Evolutionary conservation across 2,797 vertebrate species (phyloP), one percentile per base, ranked within the genome.

Genomic region (Spinus pinus): DNA sequence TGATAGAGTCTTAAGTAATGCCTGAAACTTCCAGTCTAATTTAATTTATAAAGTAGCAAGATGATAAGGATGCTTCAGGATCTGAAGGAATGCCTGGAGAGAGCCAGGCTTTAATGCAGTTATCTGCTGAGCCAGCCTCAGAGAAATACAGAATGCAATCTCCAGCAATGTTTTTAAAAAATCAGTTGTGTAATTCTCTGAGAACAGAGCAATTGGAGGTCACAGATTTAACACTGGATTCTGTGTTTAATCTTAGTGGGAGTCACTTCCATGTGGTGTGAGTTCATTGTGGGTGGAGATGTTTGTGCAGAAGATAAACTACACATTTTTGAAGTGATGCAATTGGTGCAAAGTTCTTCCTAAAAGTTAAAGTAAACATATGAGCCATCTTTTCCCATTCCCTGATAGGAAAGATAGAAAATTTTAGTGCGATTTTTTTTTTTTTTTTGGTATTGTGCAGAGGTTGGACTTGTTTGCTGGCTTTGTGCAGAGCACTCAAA

Each of bases 261-360:
- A 93, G 80, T 94, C 56, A 39, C 62, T 90, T 93, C 65, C 30
- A 17, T 80, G 57, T 87, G 81, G 24, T 79, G 62, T 41, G 75
- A 79, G 54, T 75, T 81, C 80, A 91, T 89, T 85, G 77, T 88
- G 90, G 86, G 90, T 93, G 86, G 95, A 95, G 78, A 92, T 92
- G 81, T 94, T 94, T 94, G 71, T 95, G 71, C 66, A 62, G 70
- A 81, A 90, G 82, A 90, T 95, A 93, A 96, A 94, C 80, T 22
- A 27, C 72, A 18, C 91, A 6, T 91, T 95, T 85, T 47, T 91
- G 30, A 86, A 61, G 46, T 94, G 89, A 90, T 83, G 91, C 87
- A 96, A 86, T 44, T 67, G 72, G 79, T 77, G 28, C 82, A 78
- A 81, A 94, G 89, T 88, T 93, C 79, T 70, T 82, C 72, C 57